Evolutionary conservation across 2,113 vertebrate genomes (phyloP), one percentile per base, ranked within the genome.

Genomic region (Brachypteracias leptosomus): DNA sequence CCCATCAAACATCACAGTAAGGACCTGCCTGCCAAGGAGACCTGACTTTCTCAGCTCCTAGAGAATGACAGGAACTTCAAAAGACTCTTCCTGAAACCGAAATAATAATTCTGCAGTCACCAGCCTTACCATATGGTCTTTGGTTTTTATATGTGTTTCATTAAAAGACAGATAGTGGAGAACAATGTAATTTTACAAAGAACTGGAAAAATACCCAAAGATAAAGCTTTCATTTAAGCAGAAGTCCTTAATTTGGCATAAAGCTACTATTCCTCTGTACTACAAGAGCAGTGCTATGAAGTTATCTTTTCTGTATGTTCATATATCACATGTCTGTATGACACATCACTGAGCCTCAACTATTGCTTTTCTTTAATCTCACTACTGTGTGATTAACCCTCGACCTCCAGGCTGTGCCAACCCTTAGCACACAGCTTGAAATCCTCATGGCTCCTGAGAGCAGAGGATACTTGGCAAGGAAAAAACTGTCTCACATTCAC

Each of bases 1-100:
- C 55, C 22, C 33, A 17, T 71, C 0, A 2, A 74, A 58, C 11
- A 20, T 9, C 0, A 0, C 51, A 67, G 35, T 67, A 71, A 92
- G 24, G 47, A 81, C 24, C 24, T 44, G 89, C 33, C 68, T 80
- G 59, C 55, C 10, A 6, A 67, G 46, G 12, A 85, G 8, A 72
- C 10, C 12, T 21, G 19, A 24, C 25, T 90, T 85, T 73, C 51
- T 90, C 65, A 63, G 12, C 20, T 42, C 7, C 65, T 81, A 3
- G 2, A 35, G 28, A 33, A 21, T 77, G 47, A 88, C 24, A 15
- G 3, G 18, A 14, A 74, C 40, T 78, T 78, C 58, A 79, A 73
- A 95, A 70, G 21, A 14, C 18, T 83, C 31, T 73, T 86, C 40
- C 61, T 91, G 84, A 40, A 61, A 75, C 16, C 44, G 38, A 91